phyloP scores from a whole-genome alignment of 2,888 invertebrate genomes.

The Aphidius colemani region DNA sequence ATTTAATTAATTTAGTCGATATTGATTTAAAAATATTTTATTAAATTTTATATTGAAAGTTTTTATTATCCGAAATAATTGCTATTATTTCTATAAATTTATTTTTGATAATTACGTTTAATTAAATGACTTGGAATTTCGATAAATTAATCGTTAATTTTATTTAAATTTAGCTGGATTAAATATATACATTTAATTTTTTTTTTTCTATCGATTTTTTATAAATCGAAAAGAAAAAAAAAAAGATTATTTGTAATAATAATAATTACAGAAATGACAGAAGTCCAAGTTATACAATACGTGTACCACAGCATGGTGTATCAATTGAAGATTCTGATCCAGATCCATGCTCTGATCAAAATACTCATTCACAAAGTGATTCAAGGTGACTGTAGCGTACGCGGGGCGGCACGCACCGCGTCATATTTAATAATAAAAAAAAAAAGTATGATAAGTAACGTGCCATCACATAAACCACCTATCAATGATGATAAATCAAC shows the following conservation, averaged over 20 bases:
- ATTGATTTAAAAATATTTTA: too few relatives aligned
- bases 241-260: background rate
- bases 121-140: too few relatives aligned
- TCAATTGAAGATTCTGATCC: constrained; percentile 57
- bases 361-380: constrained; percentile 53
- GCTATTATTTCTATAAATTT: too few relatives aligned
- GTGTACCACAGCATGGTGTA: constrained; percentile 50
- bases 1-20: too few relatives aligned
- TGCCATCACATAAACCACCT: constrained; percentile 4
- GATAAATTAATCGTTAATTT: too few relatives aligned
- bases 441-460: constrained; percentile 26
- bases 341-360: constrained; percentile 50
- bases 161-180: too few relatives aligned
- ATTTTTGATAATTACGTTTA: too few relatives aligned
- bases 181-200: background rate
- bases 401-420: constrained; percentile 47
- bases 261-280: constrained; percentile 49
- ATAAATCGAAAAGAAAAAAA: too few relatives aligned
- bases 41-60: too few relatives aligned
- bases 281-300: constrained; percentile 51
- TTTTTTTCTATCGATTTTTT: too few relatives aligned
- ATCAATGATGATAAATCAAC: constrained; percentile 7
- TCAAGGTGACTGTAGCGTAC: constrained; percentile 56
- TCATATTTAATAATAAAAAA: constrained; percentile 44
- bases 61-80: too few relatives aligned